Evolutionary conservation across 30 jellyfish, hydroid and myxozoan genomes (phyloP).

Genomic region (Haliclystus octoradiatus): DNA sequence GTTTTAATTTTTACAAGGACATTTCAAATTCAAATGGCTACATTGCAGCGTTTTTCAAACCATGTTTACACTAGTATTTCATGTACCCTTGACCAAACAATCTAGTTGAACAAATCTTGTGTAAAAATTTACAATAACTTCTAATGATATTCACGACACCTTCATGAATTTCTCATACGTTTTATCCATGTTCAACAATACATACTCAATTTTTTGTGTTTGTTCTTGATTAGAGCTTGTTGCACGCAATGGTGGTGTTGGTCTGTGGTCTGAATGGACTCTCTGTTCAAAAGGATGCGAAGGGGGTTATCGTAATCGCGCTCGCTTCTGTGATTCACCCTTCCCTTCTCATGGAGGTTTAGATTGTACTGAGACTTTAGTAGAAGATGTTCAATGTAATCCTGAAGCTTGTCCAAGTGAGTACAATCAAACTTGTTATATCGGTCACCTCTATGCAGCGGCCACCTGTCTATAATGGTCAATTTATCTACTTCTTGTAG

Average conservation of each 20-base stretch:
- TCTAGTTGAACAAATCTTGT: too few species aligned
- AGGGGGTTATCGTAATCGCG: conserved; percentile 38
- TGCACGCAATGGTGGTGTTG: conserved; percentile 31
- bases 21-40: neutral
- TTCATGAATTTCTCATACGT: neutral
- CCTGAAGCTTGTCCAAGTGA: conserved; percentile 41
- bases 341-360: conserved; percentile 59
- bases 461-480: too few species aligned
- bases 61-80: too few species aligned
- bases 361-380: conserved; percentile 12
- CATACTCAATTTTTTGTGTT: too few species aligned
- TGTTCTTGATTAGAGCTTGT: too few species aligned
- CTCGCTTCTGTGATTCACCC: conserved; percentile 48
- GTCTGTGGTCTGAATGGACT: conserved; percentile 45
- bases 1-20: neutral
- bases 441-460: too few species aligned
- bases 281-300: conserved; percentile 32
- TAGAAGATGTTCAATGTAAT: conserved; percentile 26
- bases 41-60: too few species aligned
- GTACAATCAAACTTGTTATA: conserved; percentile 2
- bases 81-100: too few species aligned
- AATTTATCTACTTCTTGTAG: too few species aligned
- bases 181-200: neutral
- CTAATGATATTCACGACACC: neutral
- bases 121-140: too few species aligned